Base-by-base conservation (phyloP, 2,113 vertebrate genomes). In the Agapornis roseicollis region DNA sequence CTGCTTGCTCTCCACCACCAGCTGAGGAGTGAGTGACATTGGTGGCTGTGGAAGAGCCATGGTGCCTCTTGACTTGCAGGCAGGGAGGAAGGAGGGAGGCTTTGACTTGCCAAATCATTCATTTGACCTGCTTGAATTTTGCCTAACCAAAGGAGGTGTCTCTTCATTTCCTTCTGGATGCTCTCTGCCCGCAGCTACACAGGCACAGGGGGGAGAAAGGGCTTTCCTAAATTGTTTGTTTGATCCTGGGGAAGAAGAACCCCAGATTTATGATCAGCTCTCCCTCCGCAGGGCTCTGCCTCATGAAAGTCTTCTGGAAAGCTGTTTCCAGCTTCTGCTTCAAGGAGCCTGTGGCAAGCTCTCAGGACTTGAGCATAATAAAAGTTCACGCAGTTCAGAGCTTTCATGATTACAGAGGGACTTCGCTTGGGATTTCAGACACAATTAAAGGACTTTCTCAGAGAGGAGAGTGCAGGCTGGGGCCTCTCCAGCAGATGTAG, bases 401-500 rank as follows among this genome's bases (percentile, higher is more conserved):
- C 84, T 89, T 88, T 87, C 66, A 6, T 29, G 86, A 88, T 71
- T 91, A 68, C 83, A 85, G 90, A 65, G 73, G 10, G 89, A 70
- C 77, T 93, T 94, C 94, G 80, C 88, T 89, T 93, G 89, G 88
- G 88, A 88, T 85, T 93, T 95, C 91, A 93, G 94, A 85, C 77
- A 88, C 81, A 94, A 96, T 86, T 89, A 84, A 72, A 85, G 53
- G 70, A 90, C 89, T 95, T 93, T 94, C 90, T 88, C 80, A 92
- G 91, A 71, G 60, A 91, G 79, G 85, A 90, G 93, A 61, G 86
- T 85, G 90, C 95, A 95, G 69, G 63, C 96, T 85, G 87, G 91
- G 91, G 94, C 91, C 89, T 95, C 94, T 97, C 69, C 42, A 7
- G 85, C 96, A 97, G 96, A 96, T 97, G 96, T 84, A 85, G 92